A percentile compares a stretch with the other conserved stretches of the same genome.
Evolutionary conservation across 2,888 invertebrate species (phyloP).

Genomic region (Pemphredon lugubris): DNA sequence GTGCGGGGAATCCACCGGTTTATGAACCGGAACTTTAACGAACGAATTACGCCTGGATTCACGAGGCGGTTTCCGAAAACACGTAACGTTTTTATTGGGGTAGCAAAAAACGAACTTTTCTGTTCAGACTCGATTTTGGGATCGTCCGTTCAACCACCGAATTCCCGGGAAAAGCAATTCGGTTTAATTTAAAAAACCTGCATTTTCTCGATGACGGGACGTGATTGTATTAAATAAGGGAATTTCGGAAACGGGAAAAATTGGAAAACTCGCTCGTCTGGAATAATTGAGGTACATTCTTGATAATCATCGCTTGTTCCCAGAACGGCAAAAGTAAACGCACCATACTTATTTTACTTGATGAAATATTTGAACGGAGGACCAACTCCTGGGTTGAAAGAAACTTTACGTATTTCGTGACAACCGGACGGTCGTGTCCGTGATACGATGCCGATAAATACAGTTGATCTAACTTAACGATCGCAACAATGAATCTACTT

Average conservation of each 20-base stretch:
- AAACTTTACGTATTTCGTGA: slow-evolving; percentile 50
- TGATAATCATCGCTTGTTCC: too few species aligned
- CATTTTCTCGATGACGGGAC: too few species aligned
- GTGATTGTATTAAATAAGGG: too few species aligned
- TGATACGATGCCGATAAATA: too few species aligned
- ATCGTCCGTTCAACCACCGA: too few species aligned
- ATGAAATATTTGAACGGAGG: slow-evolving; percentile 54
- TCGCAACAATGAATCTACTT: not conserved
- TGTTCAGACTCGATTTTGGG: not conserved
- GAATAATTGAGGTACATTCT: too few species aligned
- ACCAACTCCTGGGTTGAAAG: slow-evolving; percentile 35
- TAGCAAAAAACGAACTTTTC: not conserved
- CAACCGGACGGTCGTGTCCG: slow-evolving; percentile 47
- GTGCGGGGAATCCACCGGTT: slow-evolving; percentile 46
- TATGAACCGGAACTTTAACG: slow-evolving; percentile 69
- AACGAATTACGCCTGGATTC: slow-evolving; percentile 50
- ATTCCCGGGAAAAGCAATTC: too few species aligned
- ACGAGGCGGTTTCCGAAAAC: slow-evolving; percentile 21
- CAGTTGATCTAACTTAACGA: not conserved
- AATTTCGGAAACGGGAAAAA: too few species aligned
- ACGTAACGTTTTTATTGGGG: slow-evolving; percentile 7
- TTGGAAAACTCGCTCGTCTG: too few species aligned
- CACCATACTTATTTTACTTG: slow-evolving; percentile 47
- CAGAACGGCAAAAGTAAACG: too few species aligned
- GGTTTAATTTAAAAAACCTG: too few species aligned